Base-by-base conservation (phyloP, 1,140 invertebrate species). In the Heliconius himera region DNA sequence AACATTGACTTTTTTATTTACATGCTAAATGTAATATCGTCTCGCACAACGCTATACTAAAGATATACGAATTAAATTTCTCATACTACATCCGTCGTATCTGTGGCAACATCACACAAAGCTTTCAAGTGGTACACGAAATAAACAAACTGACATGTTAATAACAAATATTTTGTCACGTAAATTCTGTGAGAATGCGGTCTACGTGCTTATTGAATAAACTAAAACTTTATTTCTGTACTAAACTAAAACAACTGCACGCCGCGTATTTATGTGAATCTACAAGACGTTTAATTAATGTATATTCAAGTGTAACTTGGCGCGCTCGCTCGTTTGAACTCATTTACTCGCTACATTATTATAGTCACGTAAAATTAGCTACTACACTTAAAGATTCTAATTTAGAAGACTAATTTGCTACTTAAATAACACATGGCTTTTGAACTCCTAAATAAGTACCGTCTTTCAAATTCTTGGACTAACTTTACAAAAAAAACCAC, bases 241-340 rank as follows among this genome's bases (percentile, higher is more conserved):
- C 56, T n/a, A n/a, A n/a, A n/a, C n/a, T n/a, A n/a, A n/a, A 60
- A 60, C 56, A 60, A 60, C 29, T 70, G 5, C 38, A 66, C 2
- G 60, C 33, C 51, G 56, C 46, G 16, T 71, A 51, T 51, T 72
- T 51, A 75, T 66, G 41, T 70, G 51, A 79, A 46, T 41, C 74
- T 13, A 38, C 74, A 74, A 78, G 77, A 78, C 77, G 71, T 72
- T 79, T 79, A 76, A 79, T 72, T 79, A 79, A 76, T 75, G 78
- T 72, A 79, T 74, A 71, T 79, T 72, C 78, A 72, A 33, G 60
- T 16, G 33, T 18, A 74, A 74, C 22, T 60, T 60, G 56, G 56
- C 22, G 56, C 56, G 2, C 11, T 36, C 73, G 54, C 74, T 76
- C 41, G 38, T 75, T 75, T 26, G 54, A 49, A 41, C 22, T 46